Evolutionary conservation across 2,113 vertebrate genomes (phyloP), one percentile per base, ranked within the genome.

Genomic region (Papio anubis): DNA sequence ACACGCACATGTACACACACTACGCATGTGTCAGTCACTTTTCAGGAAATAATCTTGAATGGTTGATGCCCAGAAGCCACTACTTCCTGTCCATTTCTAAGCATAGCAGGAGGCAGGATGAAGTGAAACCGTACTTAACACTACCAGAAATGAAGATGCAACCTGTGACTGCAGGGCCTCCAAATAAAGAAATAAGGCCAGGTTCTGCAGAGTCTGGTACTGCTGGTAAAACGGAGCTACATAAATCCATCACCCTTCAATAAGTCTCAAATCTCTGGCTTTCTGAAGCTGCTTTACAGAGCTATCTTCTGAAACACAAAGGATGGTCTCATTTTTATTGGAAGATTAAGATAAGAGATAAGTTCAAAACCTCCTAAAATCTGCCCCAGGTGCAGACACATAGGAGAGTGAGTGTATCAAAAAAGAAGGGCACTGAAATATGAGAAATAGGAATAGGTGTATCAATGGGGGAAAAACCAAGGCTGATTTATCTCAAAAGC

Each of bases 311-410:
- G 61, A 98, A 96, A 96, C 70, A 93, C 76, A 84, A 92, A 96
- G 52, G 30, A 92, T 78, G 7, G 35, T 96, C 80, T 92, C 35
- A 50, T 78, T 97, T 98, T 95, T 94, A 93, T 95, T 96, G 80
- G 90, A 96, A 96, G 97, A 97, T 94, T 94, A 97, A 96, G 89
- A 84, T 94, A 89, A 95, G 82, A 97, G 92, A 88, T 97, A 96
- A 92, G 57, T 96, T 96, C 75, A 92, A 97, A 97, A 93, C 93
- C 70, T 93, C 70, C 68, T 97, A 96, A 97, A 30, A 97, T 93
- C 76, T 97, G 79, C 89, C 93, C n/a, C 25, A 87, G 70, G 92
- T 68, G 0, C 79, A 97, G 95, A 93, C 66, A 90, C 27, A 25
- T 43, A 90, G 68, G 52, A 38, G 92, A 96, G 32, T 88, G 16